Conservation (phyloP, 2,113 vertebrate genomes). For the Ahaetulla prasina region DNA sequence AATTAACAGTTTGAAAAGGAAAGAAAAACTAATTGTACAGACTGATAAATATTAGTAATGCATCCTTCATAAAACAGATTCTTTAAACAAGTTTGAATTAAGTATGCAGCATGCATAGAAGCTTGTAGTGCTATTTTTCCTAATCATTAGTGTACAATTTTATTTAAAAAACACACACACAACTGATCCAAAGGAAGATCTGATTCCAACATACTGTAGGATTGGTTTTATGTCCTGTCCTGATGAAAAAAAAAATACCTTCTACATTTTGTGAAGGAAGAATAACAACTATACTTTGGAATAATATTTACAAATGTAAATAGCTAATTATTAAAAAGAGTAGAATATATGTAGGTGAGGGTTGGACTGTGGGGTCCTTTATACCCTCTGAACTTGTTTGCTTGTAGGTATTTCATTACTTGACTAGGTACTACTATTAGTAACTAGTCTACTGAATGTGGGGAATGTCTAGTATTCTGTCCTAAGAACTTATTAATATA, state of each 20-base stretch:
- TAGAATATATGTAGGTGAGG: not conserved
- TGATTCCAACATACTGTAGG: conserved; percentile 24
- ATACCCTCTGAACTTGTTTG: not conserved
- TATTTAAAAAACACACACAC: conserved; percentile 18
- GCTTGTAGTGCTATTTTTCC: not conserved
- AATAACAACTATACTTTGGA: conserved; percentile 4
- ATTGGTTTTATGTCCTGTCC: conserved; percentile 11
- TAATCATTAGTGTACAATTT: conserved; percentile 33
- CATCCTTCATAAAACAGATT: not conserved
- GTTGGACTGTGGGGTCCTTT: not conserved
- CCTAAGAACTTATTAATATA: too few species aligned
- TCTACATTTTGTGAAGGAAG: not conserved
- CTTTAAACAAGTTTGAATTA: not conserved
- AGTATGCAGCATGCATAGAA: not conserved
- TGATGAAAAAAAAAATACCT: not conserved
- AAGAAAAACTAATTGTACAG: not conserved
- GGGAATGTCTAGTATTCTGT: not conserved
- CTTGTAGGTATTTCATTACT: not conserved
- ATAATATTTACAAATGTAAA: not conserved
- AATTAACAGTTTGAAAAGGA: not conserved
- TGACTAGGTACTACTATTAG: too few species aligned
- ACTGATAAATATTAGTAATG: not conserved
- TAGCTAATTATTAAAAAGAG: not conserved
- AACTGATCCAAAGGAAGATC: conserved; percentile 18
- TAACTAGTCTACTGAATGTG: not conserved